Evolutionary conservation across 2,113 vertebrate species (phyloP).

Genomic region (Zootoca vivipara): DNA sequence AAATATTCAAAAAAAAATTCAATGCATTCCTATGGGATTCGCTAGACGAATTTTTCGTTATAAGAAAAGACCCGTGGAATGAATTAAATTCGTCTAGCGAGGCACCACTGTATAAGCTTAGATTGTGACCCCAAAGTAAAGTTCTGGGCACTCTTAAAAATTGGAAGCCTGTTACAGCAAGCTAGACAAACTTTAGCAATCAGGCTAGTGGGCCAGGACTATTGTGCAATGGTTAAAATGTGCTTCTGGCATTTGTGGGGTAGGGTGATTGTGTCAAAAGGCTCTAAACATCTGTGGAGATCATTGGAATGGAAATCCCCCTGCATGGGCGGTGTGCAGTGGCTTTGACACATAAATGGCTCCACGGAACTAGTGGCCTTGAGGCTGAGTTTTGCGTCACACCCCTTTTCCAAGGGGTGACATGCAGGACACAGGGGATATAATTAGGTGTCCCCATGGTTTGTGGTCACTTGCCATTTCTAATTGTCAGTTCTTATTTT

Average conservation of each 20-base stretch:
- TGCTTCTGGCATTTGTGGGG: neutral
- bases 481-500: slow-evolving; percentile 27
- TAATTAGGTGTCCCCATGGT: slow-evolving; percentile 1
- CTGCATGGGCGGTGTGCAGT: neutral
- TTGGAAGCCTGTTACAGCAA: neutral
- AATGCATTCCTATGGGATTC: too few relatives aligned
- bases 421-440: neutral
- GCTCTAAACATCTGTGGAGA: neutral
- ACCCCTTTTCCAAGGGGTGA: slow-evolving; percentile 8
- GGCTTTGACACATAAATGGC: slow-evolving; percentile 3
- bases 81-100: too few relatives aligned
- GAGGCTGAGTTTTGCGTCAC: slow-evolving; percentile 20
- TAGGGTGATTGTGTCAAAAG: neutral
- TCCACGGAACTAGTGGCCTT: slow-evolving; percentile 9
- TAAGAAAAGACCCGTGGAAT: too few relatives aligned
- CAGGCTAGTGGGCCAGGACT: neutral
- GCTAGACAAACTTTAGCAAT: neutral
- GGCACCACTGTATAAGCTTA: too few relatives aligned
- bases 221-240: neutral
- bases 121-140: neutral
- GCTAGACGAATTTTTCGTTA: too few relatives aligned
- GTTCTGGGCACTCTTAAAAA: neutral
- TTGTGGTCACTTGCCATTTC: slow-evolving; percentile 26
- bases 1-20: too few relatives aligned
- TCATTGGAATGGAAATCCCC: neutral